Percentiles rank a stretch among this genome's conserved stretches.
Evolutionary conservation across 2,797 vertebrate species (phyloP).

Genomic region (Urophycis tenuis): DNA sequence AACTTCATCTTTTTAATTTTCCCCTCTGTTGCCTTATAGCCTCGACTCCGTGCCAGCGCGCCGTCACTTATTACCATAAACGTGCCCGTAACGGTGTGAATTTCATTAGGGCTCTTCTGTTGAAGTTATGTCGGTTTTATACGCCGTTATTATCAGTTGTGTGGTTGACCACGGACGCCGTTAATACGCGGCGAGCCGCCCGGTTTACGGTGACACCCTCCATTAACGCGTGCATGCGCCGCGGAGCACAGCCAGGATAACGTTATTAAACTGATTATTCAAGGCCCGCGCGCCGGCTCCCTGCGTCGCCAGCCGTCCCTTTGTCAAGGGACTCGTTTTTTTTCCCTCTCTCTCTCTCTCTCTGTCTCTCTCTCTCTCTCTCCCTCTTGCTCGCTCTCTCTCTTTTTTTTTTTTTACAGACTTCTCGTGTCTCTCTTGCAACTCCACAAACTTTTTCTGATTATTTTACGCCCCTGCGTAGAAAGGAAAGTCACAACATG

Average conservation of each 20-base stretch:
- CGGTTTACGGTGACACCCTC: slow-evolving; percentile 71
- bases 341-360: no score
- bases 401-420: slow-evolving; percentile 42
- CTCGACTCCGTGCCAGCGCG: slow-evolving; percentile 38
- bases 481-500: slow-evolving; percentile 14
- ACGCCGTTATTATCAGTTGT: slow-evolving; percentile 67
- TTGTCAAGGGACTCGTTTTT: slow-evolving; percentile 29
- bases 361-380: no score
- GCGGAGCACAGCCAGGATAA: slow-evolving; percentile 64
- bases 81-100: slow-evolving; percentile 56
- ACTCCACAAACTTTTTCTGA: slow-evolving; percentile 38
- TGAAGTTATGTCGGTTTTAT: slow-evolving; percentile 69
- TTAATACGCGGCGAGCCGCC: slow-evolving; percentile 68
- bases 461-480: slow-evolving; percentile 21
- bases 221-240: slow-evolving; percentile 62
- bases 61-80: slow-evolving; percentile 60
- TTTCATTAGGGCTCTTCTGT: slow-evolving; percentile 67
- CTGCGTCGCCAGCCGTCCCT: slow-evolving; percentile 39
- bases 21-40: slow-evolving; percentile 64
- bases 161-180: slow-evolving; percentile 62
- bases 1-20: slow-evolving; percentile 68
- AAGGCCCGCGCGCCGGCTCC: slow-evolving; percentile 39
- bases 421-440: slow-evolving; percentile 38
- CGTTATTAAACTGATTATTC: slow-evolving; percentile 74
- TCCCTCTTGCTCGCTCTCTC: no score